Conservation (phyloP, 2,888 invertebrate genomes). For the Mythimna albipuncta region DNA sequence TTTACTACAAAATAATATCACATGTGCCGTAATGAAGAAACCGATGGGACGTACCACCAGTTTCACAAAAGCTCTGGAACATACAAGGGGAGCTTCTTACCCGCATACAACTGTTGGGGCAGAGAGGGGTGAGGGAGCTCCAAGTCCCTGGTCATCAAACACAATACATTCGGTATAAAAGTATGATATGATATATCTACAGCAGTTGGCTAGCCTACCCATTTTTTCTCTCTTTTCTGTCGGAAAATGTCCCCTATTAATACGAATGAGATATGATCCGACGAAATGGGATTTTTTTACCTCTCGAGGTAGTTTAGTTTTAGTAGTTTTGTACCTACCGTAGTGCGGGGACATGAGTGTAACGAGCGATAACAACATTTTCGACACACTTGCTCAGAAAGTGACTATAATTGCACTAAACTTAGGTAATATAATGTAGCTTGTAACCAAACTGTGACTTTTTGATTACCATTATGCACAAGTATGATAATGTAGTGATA, state of each 20-base stretch:
- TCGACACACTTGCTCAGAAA: no score
- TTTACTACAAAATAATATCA: constrained; percentile 64
- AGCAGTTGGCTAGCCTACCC: constrained; percentile 66
- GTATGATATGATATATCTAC: constrained; percentile 69
- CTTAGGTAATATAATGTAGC: no score
- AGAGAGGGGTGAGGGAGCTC: constrained; percentile 42
- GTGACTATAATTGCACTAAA: no score
- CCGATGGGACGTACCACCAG: constrained; percentile 54
- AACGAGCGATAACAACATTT: background rate
- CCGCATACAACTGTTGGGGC: background rate
- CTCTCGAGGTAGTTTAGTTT: constrained; percentile 56
- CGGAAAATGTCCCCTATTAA: constrained; percentile 76
- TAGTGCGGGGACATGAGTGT: constrained; percentile 3
- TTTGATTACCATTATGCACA: no score
- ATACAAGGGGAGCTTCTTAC: constrained; percentile 14
- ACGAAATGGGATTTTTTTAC: constrained; percentile 65
- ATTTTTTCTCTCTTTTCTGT: constrained; percentile 64
- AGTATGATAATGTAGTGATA: no score
- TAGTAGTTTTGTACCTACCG: constrained; percentile 33
- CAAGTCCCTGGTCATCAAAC: constrained; percentile 60
- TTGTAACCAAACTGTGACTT: no score
- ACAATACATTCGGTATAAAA: constrained; percentile 75
- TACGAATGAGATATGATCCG: constrained; percentile 74
- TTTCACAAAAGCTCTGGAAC: constrained; percentile 19
- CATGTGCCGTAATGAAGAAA: constrained; percentile 70